These are phyloP conservation scores for Drosophila kikkawai DNA, from an alignment of 1,140 invertebrate species.

Conservation along the genomic window DNA sequence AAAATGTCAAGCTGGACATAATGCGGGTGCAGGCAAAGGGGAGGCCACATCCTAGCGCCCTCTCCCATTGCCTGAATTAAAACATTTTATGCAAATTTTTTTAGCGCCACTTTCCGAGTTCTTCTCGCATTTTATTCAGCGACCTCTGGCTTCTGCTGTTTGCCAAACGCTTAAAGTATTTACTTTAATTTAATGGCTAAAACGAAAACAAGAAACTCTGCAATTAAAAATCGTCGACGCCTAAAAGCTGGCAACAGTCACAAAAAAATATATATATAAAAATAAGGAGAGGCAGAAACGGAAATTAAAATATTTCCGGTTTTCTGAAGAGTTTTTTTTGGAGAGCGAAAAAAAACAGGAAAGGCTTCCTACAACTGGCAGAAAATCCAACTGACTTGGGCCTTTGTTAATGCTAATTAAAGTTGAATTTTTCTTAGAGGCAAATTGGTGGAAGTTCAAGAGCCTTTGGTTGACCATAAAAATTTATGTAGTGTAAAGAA, in stretches of 20 bases:
- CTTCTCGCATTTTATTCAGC: conserved; percentile 49
- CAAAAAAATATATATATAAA: conserved; percentile 10
- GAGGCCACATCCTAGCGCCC: conserved; percentile 9
- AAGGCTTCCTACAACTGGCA: not conserved
- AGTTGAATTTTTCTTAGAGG: conserved; percentile 31
- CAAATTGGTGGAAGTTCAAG: conserved; percentile 38
- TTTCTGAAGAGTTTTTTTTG: conserved; percentile 49
- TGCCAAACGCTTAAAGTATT: conserved; percentile 75
- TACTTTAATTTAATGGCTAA: conserved; percentile 69
- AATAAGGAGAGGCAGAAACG: conserved; percentile 44
- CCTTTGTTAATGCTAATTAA: conserved; percentile 56
- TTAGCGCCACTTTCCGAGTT: conserved; percentile 36
- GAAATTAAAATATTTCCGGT: conserved; percentile 83
- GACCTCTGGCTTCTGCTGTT: conserved; percentile 55
- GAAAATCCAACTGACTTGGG: conserved; percentile 33
- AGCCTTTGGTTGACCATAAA: conserved; percentile 18
- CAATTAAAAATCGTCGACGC: conserved; percentile 68
- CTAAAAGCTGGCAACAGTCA: conserved; percentile 58
- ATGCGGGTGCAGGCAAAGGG: conserved; percentile 23
- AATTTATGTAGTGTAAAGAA: conserved; percentile 39
- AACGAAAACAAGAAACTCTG: conserved; percentile 50
- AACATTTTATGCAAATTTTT: conserved; percentile 80
- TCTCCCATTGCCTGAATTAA: conserved; percentile 55
- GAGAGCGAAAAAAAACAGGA: not conserved
- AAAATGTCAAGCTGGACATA: conserved; percentile 69